Conservation (phyloP, 2,888 invertebrate species). For the Thysanoteuthis rhombus region DNA sequence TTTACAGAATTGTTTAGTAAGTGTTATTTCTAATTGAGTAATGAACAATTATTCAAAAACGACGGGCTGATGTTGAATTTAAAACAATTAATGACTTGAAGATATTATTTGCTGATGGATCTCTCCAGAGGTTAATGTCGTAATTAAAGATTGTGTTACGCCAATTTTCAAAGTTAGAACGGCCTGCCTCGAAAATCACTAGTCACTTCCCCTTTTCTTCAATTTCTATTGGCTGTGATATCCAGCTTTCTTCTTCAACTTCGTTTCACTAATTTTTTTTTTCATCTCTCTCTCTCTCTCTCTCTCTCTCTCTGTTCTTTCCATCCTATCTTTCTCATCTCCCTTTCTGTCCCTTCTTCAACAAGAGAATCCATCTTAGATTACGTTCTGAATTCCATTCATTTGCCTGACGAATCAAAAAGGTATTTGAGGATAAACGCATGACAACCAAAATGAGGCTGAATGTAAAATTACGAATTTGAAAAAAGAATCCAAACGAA, state of each 20-base stretch:
- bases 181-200: no score
- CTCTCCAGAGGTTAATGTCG: no score
- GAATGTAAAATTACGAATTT: not conserved
- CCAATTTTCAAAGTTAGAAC: no score
- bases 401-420: not conserved
- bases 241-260: not conserved
- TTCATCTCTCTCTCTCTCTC: not conserved
- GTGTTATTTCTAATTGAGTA: no score
- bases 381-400: not conserved
- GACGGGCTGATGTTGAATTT: no score
- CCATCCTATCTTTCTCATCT: not conserved
- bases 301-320: not conserved
- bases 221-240: no score
- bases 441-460: not conserved
- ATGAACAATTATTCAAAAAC: no score
- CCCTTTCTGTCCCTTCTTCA: not conserved
- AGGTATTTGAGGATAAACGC: not conserved
- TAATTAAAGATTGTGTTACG: no score
- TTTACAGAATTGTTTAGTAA: no score
- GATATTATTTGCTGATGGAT: no score
- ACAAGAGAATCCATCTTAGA: not conserved
- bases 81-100: no score
- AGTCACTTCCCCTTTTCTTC: no score
- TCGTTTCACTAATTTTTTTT: not conserved
- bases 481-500: not conserved